These are phyloP conservation scores for Uropsilus gracilis DNA, from an alignment of 2,113 vertebrate species.

Conservation along the genomic window DNA sequence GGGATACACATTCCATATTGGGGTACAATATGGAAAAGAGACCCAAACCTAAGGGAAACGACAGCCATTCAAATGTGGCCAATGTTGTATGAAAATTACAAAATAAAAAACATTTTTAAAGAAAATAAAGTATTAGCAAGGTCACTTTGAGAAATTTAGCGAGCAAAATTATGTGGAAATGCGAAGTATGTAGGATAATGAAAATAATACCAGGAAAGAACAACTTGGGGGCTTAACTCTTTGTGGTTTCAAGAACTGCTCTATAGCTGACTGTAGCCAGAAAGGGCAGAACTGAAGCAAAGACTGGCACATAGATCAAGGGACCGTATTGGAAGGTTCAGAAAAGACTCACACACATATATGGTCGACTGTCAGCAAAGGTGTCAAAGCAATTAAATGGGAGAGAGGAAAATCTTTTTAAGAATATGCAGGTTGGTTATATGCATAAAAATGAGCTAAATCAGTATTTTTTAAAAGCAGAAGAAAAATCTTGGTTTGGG, in stretches of 20 bases:
- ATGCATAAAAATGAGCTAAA: not conserved
- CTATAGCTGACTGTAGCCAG: not conserved
- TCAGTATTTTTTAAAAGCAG: not conserved
- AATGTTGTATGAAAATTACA: too few species aligned
- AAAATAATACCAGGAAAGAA: not conserved
- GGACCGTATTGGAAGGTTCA: not conserved
- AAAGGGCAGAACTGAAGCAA: not conserved
- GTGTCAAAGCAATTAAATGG: not conserved
- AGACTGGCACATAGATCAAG: not conserved
- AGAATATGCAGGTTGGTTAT: not conserved
- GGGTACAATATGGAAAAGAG: too few species aligned
- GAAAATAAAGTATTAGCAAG: not conserved
- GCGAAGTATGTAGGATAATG: not conserved
- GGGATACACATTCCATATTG: too few species aligned
- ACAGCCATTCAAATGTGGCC: too few species aligned
- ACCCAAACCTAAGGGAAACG: too few species aligned
- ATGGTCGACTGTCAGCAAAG: not conserved
- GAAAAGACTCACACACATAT: not conserved
- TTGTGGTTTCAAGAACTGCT: not conserved
- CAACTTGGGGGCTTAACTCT: not conserved
- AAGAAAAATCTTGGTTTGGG: not conserved
- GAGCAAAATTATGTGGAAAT: not conserved
- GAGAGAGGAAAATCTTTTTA: not conserved
- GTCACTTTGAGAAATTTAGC: not conserved
- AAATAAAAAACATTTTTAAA: too few species aligned